Percentiles rank a stretch among this genome's conserved stretches.
Evolutionary conservation across 2,888 invertebrate species (phyloP).

Genomic region (Plusia festucae): DNA sequence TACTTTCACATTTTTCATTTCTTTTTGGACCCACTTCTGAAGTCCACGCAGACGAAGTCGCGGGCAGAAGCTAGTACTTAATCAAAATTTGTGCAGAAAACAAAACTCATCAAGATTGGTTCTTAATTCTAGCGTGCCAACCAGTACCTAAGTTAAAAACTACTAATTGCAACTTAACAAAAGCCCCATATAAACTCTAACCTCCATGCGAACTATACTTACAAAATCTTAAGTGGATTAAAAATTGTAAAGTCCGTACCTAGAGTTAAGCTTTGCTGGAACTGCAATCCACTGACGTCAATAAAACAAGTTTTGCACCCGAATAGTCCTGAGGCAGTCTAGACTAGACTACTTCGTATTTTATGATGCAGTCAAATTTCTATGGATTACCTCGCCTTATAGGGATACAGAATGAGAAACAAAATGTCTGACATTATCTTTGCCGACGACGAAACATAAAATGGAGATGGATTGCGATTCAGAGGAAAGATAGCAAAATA

Average conservation of each 20-base stretch:
- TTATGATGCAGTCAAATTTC: slow-evolving; percentile 33
- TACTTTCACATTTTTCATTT: too few species aligned
- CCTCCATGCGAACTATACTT: neutral
- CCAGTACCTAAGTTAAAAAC: neutral
- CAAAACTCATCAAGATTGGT: neutral
- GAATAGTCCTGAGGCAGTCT: slow-evolving; percentile 34
- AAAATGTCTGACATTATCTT: slow-evolving; percentile 23
- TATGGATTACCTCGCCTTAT: slow-evolving; percentile 23
- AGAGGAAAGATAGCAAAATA: too few species aligned
- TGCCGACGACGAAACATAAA: slow-evolving; percentile 21
- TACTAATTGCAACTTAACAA: neutral
- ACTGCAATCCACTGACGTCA: slow-evolving; percentile 24
- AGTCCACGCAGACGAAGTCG: too few species aligned
- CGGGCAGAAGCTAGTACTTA: too few species aligned
- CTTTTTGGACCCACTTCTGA: too few species aligned
- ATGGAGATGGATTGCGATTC: too few species aligned
- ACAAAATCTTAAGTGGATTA: neutral
- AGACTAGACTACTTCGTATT: slow-evolving; percentile 33
- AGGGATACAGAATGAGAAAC: slow-evolving; percentile 2
- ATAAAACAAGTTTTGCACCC: slow-evolving; percentile 27
- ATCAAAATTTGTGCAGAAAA: too few species aligned
- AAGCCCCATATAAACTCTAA: neutral
- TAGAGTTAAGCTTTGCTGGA: neutral
- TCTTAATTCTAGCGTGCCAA: neutral
- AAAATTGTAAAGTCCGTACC: neutral